Conservation (phyloP, 2,113 vertebrate genomes). For the Nibea albiflora region DNA sequence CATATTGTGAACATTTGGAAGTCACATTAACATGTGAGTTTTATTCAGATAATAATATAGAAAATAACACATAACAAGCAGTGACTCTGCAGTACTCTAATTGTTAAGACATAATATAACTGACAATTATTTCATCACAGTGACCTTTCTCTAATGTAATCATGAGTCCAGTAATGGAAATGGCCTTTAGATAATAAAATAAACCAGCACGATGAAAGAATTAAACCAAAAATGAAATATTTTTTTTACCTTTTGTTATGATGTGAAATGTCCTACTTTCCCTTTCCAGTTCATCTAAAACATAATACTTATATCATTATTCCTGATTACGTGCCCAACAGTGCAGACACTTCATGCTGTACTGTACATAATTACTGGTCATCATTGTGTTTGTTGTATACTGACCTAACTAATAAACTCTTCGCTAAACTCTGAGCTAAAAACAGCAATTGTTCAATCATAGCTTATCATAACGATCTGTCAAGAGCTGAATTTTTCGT, state of each 20-base stretch:
- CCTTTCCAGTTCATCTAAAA: not conserved
- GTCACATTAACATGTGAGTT: slow-evolving; percentile 16
- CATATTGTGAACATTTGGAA: slow-evolving; percentile 10
- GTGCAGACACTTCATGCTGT: not conserved
- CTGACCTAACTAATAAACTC: slow-evolving; percentile 1
- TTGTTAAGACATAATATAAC: slow-evolving; percentile 51
- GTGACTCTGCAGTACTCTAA: slow-evolving; percentile 31
- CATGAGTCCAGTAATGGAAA: slow-evolving; percentile 28
- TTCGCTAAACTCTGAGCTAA: not conserved
- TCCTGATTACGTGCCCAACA: slow-evolving; percentile 9
- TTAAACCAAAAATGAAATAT: not conserved
- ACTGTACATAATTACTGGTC: not conserved
- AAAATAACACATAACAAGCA: slow-evolving; percentile 49
- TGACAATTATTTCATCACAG: slow-evolving; percentile 55
- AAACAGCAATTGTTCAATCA: not conserved
- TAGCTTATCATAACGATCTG: not conserved
- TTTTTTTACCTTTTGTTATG: not conserved
- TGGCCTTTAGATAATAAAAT: slow-evolving; percentile 44
- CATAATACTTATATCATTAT: not conserved
- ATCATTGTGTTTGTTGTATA: not conserved
- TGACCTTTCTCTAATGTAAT: slow-evolving; percentile 52
- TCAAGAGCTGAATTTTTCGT: not conserved
- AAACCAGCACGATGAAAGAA: slow-evolving; percentile 18
- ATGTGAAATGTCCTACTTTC: slow-evolving; percentile 13
- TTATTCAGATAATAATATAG: slow-evolving; percentile 30